Evolutionary conservation across 2,113 vertebrate genomes (phyloP), one percentile per base, ranked within the genome.

Genomic region (Xiphophorus couchianus): DNA sequence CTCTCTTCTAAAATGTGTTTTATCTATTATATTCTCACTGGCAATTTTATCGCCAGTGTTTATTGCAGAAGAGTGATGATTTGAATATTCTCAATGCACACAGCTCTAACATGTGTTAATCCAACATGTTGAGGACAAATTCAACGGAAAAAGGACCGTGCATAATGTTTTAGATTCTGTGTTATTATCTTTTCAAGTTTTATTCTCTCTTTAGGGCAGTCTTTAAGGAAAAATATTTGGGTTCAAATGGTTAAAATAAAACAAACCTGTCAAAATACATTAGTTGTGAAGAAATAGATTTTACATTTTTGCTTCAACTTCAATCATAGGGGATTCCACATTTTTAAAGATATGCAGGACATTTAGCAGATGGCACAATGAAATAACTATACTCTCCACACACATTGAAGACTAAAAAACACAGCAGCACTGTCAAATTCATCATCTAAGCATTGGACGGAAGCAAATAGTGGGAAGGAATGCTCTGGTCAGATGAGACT

Each of bases 1-100:
- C 74, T 88, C 81, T 80, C 37, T 82, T 81, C 66, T 74, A 62
- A 86, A 35, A 71, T 85, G 73, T 86, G 73, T 74, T 88, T 89
- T 87, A 71, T 62, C 54, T 61, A 67, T 80, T 68, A 73, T 65
- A 77, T 91, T 78, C 87, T 80, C 76, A 42, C 64, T 78, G 88
- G 76, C 81, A 77, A 39, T 70, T 69, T 66, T 30, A 66, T 75
- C 58, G 78, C 61, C 70, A 81, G 74, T 69, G 65, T 74, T 37
- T 60, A 35, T 35, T 58, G 44, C 65, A 61, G 63, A 61, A 83
- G 70, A 81, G 25, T 29, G 37, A 61, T 3, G n/a, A 8, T 70
- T 48, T 65, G 62, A 68, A 25, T 65, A 44, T 54, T 73, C 12
- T 66, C 25, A 58, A 58, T 19, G 44, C 44, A 48, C 65, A 67